These are phyloP conservation scores for Dufourea novaeangliae DNA, from an alignment of 1,140 invertebrate species.

Conservation along the genomic window DNA sequence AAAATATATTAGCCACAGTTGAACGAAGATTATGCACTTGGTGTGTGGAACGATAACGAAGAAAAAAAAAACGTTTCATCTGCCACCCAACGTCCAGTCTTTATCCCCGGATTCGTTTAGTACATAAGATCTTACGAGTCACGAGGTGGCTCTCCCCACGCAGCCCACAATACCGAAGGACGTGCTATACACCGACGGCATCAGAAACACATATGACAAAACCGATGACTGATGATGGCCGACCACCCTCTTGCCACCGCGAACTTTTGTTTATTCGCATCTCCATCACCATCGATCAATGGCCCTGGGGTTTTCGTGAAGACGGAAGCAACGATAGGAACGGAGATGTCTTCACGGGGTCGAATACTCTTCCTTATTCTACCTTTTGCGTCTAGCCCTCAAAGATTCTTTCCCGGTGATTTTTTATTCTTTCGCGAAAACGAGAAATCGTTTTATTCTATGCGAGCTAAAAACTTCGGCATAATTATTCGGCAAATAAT, in stretches of 20 bases:
- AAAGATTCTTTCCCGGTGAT: too few species aligned
- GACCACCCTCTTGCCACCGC: slow-evolving; percentile 49
- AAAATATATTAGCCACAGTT: not conserved
- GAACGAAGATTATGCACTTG: not conserved
- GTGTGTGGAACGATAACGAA: not conserved
- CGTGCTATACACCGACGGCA: slow-evolving; percentile 32
- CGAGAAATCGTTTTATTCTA: too few species aligned
- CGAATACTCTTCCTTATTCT: slow-evolving; percentile 45
- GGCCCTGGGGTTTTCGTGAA: slow-evolving; percentile 55
- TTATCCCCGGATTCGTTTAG: slow-evolving; percentile 8
- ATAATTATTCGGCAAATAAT: too few species aligned
- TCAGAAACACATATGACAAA: slow-evolving; percentile 71
- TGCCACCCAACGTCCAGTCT: slow-evolving; percentile 11
- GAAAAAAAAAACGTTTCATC: slow-evolving; percentile 28
- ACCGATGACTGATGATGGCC: slow-evolving; percentile 72
- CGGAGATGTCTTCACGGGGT: slow-evolving; percentile 43
- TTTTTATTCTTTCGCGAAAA: too few species aligned
- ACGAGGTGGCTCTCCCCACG: not conserved
- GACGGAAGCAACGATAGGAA: slow-evolving; percentile 56
- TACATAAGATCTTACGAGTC: not conserved
- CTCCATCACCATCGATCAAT: slow-evolving; percentile 73
- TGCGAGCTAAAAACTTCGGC: too few species aligned
- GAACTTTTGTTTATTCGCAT: slow-evolving; percentile 75
- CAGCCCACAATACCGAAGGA: slow-evolving; percentile 32
- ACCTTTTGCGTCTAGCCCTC: slow-evolving; percentile 5